These are phyloP conservation scores for Harpegnathos saltator DNA, from an alignment of 1,140 invertebrate genomes.

Conservation along the genomic window DNA sequence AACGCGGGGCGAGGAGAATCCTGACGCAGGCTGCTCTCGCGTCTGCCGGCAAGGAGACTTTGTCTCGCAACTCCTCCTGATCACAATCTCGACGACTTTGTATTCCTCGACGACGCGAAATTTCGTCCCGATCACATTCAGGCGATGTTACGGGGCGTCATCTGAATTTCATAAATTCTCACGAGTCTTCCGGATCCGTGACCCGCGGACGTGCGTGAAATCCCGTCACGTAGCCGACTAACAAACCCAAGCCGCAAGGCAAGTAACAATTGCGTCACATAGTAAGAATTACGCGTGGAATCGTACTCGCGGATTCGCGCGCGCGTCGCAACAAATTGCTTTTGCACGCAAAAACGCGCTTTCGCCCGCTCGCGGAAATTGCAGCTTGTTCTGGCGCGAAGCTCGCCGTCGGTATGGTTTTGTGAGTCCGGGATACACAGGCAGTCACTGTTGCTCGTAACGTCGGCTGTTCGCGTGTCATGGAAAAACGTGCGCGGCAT, in stretches of 20 bases:
- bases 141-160: neutral
- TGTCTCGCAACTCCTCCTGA: neutral
- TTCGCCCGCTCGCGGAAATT: slow-evolving; percentile 1
- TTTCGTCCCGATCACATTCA: neutral
- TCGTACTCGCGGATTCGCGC: neutral
- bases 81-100: slow-evolving; percentile 15
- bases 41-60: neutral
- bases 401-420: neutral
- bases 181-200: slow-evolving; percentile 46
- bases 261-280: neutral
- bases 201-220: neutral
- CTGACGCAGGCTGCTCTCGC: no score
- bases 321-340: neutral
- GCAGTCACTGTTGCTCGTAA: neutral
- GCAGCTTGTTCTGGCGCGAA: neutral
- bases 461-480: no score
- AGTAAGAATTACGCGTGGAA: neutral
- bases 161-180: slow-evolving; percentile 55
- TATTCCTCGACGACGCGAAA: slow-evolving; percentile 26
- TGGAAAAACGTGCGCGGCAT: neutral
- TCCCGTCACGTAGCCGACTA: neutral
- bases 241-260: no score
- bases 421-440: neutral
- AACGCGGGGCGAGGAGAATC: no score
- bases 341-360: neutral